Evolutionary conservation across 2,113 vertebrate species (phyloP), one percentile per base, ranked within the genome.

Genomic region (Chlamydotis undulata): DNA sequence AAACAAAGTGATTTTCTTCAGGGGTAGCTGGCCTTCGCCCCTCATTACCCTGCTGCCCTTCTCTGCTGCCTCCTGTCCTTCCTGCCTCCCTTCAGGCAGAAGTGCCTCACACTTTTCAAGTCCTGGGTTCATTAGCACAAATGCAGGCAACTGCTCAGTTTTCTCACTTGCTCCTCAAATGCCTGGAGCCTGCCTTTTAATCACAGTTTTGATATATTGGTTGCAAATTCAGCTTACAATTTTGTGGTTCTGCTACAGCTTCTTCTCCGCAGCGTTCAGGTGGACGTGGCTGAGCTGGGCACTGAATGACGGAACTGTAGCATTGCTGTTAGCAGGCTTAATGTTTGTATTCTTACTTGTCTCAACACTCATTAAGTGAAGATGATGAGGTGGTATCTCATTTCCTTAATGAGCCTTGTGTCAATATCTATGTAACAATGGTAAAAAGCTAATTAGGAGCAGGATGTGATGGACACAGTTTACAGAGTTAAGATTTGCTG

Each of bases 111-210:
- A 97, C 97, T 97, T 98, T 97, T 98, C 95, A 96, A 98, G 98
- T 98, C 97, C 97, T 98, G 97, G 97, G 96, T 98, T 99, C 97
- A 96, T 98, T 98, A 98, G 97, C 96, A 90, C 96, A 98, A 97
- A 97, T 75, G 69, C 76, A 95, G 86, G 63, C 83, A 95, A 93
- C 79, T 75, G 37, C 83, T 94, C 43, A 5, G 74, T 94, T 98
- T 95, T 96, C 93, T 97, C 88, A 97, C 61, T 92, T 10, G 1
- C 52, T 93, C 86, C 84, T 89, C 93, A 87, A 91, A 82, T 95
- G 94, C 92, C 91, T 95, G 90, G 95, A 97, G 85, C 86, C 74
- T 93, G 68, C 84, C 88, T 93, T 97, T 95, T 97, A 97, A 95
- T 97, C 85, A 89, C 49, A 63, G 39, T 63, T 65, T 76, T 96